phyloP scores from a whole-genome alignment of 2,797 vertebrate genomes.

The Propithecus perrieri region DNA sequence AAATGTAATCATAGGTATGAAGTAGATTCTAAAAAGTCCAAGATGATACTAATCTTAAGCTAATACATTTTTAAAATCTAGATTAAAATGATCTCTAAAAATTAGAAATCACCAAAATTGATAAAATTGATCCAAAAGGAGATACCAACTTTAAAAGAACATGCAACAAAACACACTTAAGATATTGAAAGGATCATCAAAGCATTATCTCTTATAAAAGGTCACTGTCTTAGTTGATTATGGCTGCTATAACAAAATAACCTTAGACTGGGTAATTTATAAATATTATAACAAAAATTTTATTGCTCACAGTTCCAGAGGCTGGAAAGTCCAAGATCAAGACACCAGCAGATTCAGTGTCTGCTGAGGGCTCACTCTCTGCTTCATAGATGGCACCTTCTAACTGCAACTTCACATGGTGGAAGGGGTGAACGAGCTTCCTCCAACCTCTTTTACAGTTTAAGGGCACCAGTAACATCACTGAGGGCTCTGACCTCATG shows the following conservation, averaged over 20 bases:
- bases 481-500: not conserved
- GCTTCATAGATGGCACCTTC: not conserved
- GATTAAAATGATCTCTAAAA: not conserved
- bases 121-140: not conserved
- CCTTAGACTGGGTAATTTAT: not conserved
- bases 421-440: not conserved
- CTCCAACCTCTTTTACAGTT: not conserved
- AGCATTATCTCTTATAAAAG: not conserved
- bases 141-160: not conserved
- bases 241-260: not conserved
- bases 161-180: not conserved
- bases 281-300: not conserved
- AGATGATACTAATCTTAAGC: conserved; percentile 30
- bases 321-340: no score
- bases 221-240: not conserved
- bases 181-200: not conserved
- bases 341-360: no score
- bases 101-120: not conserved
- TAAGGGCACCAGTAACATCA: not conserved
- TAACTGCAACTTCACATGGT: not conserved
- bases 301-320: no score
- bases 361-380: not conserved
- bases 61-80: not conserved
- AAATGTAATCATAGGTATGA: not conserved
- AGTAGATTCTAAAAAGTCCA: not conserved